Conservation (phyloP, 2,888 invertebrate genomes). For the Cataglyphis rosenhaueri region DNA sequence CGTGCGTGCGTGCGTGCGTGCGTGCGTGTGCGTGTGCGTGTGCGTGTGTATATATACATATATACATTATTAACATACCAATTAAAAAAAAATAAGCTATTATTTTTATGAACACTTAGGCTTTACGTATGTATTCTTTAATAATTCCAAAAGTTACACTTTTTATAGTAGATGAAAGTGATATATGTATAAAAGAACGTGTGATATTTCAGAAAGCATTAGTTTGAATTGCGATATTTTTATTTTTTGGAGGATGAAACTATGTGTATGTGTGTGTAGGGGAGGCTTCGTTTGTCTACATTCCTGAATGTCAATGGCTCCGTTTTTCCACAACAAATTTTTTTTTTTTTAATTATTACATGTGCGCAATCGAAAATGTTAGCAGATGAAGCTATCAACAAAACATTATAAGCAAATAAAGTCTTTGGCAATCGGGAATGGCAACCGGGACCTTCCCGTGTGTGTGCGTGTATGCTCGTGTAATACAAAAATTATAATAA, state of each 20-base stretch:
- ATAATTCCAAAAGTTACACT: constrained; percentile 2
- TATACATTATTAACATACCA: neutral
- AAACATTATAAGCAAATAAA: no score
- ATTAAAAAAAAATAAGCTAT: constrained; percentile 55
- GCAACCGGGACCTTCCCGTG: no score
- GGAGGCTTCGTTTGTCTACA: no score
- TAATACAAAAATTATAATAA: constrained; percentile 6
- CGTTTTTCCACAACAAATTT: no score
- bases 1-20: no score
- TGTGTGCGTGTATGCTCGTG: neutral
- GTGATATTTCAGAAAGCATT: neutral
- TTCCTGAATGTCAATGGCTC: no score
- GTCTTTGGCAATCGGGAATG: no score
- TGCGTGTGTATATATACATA: no score
- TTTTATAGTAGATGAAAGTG: neutral
- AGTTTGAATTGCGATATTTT: constrained; percentile 6
- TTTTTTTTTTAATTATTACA: no score
- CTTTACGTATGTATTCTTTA: constrained; percentile 22
- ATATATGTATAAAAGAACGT: neutral
- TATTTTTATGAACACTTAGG: constrained; percentile 58
- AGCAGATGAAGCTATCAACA: no score
- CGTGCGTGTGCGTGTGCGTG: no score
- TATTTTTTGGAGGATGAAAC: neutral
- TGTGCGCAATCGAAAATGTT: no score
- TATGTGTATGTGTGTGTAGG: neutral